Evolutionary conservation across 2,888 invertebrate species (phyloP).

Genomic region (Dryobotodes eremita): DNA sequence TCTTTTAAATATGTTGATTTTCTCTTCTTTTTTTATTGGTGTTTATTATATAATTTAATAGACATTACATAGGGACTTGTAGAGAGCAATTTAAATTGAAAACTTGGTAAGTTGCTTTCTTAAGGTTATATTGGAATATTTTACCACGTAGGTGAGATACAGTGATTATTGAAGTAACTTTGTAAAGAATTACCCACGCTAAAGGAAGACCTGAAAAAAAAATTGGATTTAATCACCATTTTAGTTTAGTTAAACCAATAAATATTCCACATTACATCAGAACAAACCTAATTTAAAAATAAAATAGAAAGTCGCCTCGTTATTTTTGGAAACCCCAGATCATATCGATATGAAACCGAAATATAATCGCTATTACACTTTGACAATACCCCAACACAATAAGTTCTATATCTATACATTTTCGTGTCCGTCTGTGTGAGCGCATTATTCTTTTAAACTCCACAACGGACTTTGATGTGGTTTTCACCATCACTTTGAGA

Average conservation of each 20-base stretch:
- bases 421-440: background rate
- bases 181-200: background rate
- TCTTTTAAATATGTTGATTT: too few relatives aligned
- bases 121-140: background rate
- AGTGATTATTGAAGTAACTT: background rate
- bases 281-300: background rate
- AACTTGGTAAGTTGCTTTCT: too few relatives aligned
- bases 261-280: constrained; percentile 19
- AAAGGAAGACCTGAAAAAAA: background rate
- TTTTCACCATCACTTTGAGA: background rate
- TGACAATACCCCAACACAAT: constrained; percentile 21
- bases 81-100: too few relatives aligned
- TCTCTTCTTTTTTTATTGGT: too few relatives aligned
- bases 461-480: background rate
- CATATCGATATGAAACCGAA: constrained; percentile 34
- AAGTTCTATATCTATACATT: background rate
- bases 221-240: background rate
- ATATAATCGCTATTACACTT: constrained; percentile 13
- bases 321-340: constrained; percentile 32
- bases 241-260: background rate
- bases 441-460: background rate
- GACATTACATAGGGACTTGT: too few relatives aligned
- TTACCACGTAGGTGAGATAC: too few relatives aligned
- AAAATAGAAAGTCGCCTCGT: constrained; percentile 44
- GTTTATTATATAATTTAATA: too few relatives aligned